Evolutionary conservation across 2,888 invertebrate genomes (phyloP).

Genomic region (Tetheella fluctuosa): DNA sequence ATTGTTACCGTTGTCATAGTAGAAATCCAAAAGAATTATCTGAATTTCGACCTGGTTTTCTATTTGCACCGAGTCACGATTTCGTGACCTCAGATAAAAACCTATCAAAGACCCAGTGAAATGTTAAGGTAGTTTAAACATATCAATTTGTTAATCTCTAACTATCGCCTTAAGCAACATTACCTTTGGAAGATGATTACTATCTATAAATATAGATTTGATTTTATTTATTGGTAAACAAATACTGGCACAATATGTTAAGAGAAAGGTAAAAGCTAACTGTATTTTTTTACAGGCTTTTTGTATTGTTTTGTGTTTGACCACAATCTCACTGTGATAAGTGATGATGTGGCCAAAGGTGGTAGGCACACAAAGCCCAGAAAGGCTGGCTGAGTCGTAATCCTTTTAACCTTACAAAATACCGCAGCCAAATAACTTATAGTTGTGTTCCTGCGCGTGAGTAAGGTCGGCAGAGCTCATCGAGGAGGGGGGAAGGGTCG

Average conservation of each 20-base stretch:
- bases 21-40: slow-evolving; percentile 15
- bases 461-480: too few species aligned
- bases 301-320: too few species aligned
- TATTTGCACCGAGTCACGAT: slow-evolving; percentile 56
- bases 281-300: too few species aligned
- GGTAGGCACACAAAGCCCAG: too few species aligned
- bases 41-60: slow-evolving; percentile 35
- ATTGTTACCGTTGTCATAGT: slow-evolving; percentile 16
- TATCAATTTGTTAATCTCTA: slow-evolving; percentile 12
- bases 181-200: not conserved
- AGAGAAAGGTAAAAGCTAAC: too few species aligned
- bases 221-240: not conserved
- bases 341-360: too few species aligned
- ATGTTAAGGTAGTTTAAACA: slow-evolving; percentile 6
- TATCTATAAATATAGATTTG: not conserved
- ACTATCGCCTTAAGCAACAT: not conserved
- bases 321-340: too few species aligned
- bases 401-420: too few species aligned
- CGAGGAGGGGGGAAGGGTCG: too few species aligned
- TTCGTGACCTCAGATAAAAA: slow-evolving; percentile 54
- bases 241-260: not conserved
- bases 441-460: too few species aligned
- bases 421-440: too few species aligned
- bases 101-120: slow-evolving; percentile 28
- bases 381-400: too few species aligned